These are phyloP conservation scores for Nemurella pictetii DNA, from an alignment of 2,888 invertebrate genomes.

Conservation along the genomic window DNA sequence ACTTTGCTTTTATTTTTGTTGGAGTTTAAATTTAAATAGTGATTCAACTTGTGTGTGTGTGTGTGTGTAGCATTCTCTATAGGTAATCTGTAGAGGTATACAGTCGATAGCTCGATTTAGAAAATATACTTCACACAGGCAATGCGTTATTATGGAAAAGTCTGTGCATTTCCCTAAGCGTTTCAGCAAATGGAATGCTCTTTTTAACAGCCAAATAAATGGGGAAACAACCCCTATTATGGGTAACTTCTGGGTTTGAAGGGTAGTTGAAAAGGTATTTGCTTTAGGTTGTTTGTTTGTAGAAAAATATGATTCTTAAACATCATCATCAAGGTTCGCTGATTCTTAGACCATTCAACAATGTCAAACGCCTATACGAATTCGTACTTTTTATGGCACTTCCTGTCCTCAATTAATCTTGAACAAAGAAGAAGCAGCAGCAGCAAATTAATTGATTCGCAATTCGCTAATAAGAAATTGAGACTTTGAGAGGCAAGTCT, in stretches of 20 bases:
- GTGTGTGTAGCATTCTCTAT: background rate
- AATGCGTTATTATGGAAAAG: background rate
- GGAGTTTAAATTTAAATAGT: constrained; percentile 7
- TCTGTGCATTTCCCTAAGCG: no score
- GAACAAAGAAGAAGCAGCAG: background rate
- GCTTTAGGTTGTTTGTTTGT: no score
- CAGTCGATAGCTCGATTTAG: background rate
- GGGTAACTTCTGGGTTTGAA: no score
- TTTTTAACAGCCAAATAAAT: no score
- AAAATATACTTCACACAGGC: background rate
- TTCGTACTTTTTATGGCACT: background rate
- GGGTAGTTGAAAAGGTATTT: no score
- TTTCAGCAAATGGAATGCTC: no score
- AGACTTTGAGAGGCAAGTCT: background rate
- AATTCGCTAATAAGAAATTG: background rate
- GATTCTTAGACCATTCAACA: no score
- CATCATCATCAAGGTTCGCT: no score
- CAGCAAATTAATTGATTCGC: background rate
- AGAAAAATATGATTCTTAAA: no score
- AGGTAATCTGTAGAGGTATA: no score
- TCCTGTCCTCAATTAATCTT: background rate
- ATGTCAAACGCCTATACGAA: no score
- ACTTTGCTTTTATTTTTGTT: constrained; percentile 1
- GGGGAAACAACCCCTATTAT: no score
- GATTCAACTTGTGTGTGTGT: background rate